Evolutionary conservation across 2,113 vertebrate genomes (phyloP), one percentile per base, ranked within the genome.

Genomic region (Phoxinus phoxinus): DNA sequence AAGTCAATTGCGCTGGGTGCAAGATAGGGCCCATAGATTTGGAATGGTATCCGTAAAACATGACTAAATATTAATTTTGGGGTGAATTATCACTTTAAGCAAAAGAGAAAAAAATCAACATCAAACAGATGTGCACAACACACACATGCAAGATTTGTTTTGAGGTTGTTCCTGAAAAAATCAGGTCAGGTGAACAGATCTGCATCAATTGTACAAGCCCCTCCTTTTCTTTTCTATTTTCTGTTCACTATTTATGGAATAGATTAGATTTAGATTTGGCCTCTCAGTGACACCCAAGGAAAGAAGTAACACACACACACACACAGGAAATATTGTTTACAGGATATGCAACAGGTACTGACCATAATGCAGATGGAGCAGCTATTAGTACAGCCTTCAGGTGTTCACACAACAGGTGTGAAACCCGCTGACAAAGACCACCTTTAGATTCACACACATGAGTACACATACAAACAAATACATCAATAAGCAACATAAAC

Each of bases 191-290:
- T 61, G 23, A 59, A n/a, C 32, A 79, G 76, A 41, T 25, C 32
- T 5, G 2, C 37, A 58, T 63, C 15, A 46, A 63, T 80, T 80
- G 61, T 63, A 63, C n/a, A 63, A 80, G 58, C 37, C 19, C 56
- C 3, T 19, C 37, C 17, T 44, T 17, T 27, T 4, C 17, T 65
- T 13, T 81, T 19, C 46, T 13, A 23, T 41, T n/a, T 25, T 21
- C 32, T 30, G 32, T 63, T 75, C 19, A 46, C 37, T 32, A 84
- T 74, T 46, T 73, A 41, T 41, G 53, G 44, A 59, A 84, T n/a
- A n/a, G n/a, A n/a, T n/a, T n/a, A n/a, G n/a, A n/a, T 84, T 63
- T 76, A 59, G 7, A 65, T 85, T 77, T 77, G 84, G 21, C 30
- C 32, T 78, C 23, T 65, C 21, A 30, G 37, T 77, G 37, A 85